These are phyloP conservation scores for Anisognathus igniventris DNA, from an alignment of 2,797 vertebrate genomes.

Conservation along the genomic window DNA sequence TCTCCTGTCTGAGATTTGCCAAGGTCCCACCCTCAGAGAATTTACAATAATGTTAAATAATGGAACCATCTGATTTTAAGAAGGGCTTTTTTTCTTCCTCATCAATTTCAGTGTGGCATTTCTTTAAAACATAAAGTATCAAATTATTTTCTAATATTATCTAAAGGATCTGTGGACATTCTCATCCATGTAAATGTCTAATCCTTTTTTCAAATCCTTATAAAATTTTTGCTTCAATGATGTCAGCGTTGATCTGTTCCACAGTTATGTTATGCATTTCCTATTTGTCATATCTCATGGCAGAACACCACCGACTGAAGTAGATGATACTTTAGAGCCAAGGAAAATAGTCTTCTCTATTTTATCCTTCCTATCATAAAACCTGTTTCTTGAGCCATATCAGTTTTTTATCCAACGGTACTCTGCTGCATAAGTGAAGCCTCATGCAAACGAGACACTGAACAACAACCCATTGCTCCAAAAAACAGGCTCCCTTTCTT, in stretches of 20 bases:
- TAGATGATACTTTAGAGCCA: not conserved
- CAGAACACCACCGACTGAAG: not conserved
- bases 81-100: not conserved
- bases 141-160: not conserved
- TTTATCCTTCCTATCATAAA: not conserved
- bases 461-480: not conserved
- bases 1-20: not conserved
- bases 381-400: not conserved
- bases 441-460: not conserved
- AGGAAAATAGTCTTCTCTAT: not conserved
- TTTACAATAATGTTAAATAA: not conserved
- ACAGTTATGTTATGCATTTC: not conserved
- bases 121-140: not conserved
- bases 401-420: not conserved
- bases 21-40: not conserved
- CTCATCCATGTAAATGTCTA: not conserved
- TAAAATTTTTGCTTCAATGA: not conserved
- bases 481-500: not conserved
- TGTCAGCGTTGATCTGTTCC: not conserved
- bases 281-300: not conserved
- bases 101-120: not conserved
- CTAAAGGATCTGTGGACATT: not conserved
- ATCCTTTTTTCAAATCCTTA: not conserved
- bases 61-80: not conserved
- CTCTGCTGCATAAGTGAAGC: not conserved